Percentiles rank a stretch among this genome's conserved stretches.
Conservation (phyloP, 2,113 vertebrate species). For the Zosterops hypoxanthus region DNA sequence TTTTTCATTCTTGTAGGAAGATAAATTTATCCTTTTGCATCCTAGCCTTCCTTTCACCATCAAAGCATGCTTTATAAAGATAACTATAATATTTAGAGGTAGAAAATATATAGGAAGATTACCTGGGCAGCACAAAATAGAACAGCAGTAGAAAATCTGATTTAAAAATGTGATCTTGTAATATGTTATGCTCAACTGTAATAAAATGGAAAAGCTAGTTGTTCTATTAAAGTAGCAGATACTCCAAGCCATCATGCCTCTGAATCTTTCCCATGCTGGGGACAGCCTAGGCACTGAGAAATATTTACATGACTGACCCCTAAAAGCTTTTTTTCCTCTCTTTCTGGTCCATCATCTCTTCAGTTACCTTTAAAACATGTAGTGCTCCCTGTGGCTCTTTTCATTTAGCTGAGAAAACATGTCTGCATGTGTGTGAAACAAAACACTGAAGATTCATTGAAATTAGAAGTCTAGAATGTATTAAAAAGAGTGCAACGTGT, state of each 20-base stretch:
- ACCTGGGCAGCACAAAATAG: not conserved
- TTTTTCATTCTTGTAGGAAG: not conserved
- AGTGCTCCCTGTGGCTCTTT: not conserved
- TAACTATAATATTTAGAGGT: not conserved
- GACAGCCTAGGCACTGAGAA: not conserved
- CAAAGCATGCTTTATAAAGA: not conserved
- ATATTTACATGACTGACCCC: not conserved
- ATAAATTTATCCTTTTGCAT: not conserved
- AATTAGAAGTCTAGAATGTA: not conserved
- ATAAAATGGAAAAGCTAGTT: not conserved
- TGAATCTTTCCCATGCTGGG: not conserved
- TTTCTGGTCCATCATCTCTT: not conserved
- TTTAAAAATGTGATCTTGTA: not conserved
- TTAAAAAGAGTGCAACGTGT: not conserved
- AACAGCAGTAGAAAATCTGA: not conserved
- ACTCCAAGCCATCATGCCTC: not conserved
- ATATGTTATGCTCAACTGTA: not conserved
- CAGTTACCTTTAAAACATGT: not conserved
- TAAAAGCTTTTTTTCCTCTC: not conserved
- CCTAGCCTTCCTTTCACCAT: not conserved
- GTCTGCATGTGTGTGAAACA: not conserved
- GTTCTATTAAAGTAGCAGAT: not conserved
- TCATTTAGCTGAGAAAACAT: not conserved
- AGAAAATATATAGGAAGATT: not conserved
- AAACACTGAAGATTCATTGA: not conserved